A percentile compares a stretch with the other conserved stretches of the same genome.
Conservation (phyloP, 2,888 invertebrate genomes). For the Phaedon cochleariae region DNA sequence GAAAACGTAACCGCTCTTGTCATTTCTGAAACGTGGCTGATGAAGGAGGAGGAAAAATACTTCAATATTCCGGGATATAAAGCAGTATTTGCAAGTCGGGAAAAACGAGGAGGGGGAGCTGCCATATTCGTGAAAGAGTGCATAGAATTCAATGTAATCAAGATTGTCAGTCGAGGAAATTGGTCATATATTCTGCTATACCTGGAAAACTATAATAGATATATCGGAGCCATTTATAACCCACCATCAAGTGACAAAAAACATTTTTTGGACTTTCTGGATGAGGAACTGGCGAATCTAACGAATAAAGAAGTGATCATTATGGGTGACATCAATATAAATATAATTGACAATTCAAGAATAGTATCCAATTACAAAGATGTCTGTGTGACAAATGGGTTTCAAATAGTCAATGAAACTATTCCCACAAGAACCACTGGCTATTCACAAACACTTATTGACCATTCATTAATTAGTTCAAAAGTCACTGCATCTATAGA, state of each 20-base stretch:
- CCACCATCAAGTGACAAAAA: slow-evolving; percentile 8
- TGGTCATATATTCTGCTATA: slow-evolving; percentile 11
- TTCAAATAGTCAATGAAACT: too few relatives aligned
- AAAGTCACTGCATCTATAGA: too few relatives aligned
- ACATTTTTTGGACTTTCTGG: slow-evolving; percentile 1
- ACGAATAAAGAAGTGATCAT: slow-evolving; percentile 1
- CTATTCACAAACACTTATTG: too few relatives aligned
- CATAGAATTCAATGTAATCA: slow-evolving; percentile 11
- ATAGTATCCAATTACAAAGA: slow-evolving; percentile 5
- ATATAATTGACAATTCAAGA: slow-evolving; percentile 8
- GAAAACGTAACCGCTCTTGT: slow-evolving; percentile 6
- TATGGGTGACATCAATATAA: slow-evolving; percentile 1
- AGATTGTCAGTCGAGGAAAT: slow-evolving; percentile 2
- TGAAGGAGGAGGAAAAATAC: slow-evolving; percentile 6
- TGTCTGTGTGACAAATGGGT: not conserved
- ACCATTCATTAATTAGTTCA: too few relatives aligned
- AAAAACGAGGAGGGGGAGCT: slow-evolving; percentile 11
- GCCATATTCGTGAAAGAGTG: too few relatives aligned
- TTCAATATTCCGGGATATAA: slow-evolving; percentile 4
- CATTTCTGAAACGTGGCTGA: slow-evolving; percentile 9
- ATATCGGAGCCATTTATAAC: not conserved
- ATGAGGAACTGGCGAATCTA: not conserved
- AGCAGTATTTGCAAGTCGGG: slow-evolving; percentile 11
- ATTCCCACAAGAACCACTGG: too few relatives aligned
- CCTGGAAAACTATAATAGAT: slow-evolving; percentile 7